Conservation (phyloP, 1,140 invertebrate species). For the Drosophila gunungcola region DNA sequence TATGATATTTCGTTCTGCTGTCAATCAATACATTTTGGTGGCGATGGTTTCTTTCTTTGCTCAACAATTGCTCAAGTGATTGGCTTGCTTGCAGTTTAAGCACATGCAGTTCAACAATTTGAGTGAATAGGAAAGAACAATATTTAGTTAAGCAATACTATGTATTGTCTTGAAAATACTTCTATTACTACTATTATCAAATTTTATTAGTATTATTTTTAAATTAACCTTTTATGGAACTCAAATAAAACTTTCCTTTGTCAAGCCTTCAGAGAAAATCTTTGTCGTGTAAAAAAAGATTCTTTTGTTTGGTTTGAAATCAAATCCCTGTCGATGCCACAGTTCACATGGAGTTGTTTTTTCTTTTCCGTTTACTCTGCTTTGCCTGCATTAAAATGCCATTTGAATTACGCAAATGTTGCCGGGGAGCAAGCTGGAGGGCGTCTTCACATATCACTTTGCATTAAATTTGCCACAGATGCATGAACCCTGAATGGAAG, state of each 20-base stretch:
- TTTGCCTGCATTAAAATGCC: conserved; percentile 48
- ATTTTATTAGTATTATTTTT: background rate
- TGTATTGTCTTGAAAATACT: background rate
- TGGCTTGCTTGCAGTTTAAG: conserved; percentile 20
- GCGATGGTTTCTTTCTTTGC: conserved; percentile 10
- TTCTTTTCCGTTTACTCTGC: conserved; percentile 1
- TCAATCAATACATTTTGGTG: conserved; percentile 3
- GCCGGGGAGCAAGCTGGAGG: conserved; percentile 9
- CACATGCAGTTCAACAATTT: background rate
- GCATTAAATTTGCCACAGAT: conserved; percentile 52
- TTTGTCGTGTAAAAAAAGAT: background rate
- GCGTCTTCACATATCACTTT: conserved; percentile 46
- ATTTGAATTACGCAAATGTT: conserved; percentile 48
- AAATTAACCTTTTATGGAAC: background rate
- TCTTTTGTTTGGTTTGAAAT: conserved; percentile 6
- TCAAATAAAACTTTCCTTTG: background rate
- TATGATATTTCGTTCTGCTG: conserved; percentile 52
- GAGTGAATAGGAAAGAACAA: no score
- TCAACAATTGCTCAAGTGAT: conserved; percentile 31
- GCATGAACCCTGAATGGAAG: conserved; percentile 45
- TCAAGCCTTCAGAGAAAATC: no score
- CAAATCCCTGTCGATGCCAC: conserved; percentile 8
- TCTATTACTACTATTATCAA: background rate
- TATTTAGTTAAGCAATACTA: background rate
- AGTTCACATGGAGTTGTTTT: conserved; percentile 14